Evolutionary conservation across 2,797 vertebrate species (phyloP).

Genomic region (Leucoraja ocellata): DNA sequence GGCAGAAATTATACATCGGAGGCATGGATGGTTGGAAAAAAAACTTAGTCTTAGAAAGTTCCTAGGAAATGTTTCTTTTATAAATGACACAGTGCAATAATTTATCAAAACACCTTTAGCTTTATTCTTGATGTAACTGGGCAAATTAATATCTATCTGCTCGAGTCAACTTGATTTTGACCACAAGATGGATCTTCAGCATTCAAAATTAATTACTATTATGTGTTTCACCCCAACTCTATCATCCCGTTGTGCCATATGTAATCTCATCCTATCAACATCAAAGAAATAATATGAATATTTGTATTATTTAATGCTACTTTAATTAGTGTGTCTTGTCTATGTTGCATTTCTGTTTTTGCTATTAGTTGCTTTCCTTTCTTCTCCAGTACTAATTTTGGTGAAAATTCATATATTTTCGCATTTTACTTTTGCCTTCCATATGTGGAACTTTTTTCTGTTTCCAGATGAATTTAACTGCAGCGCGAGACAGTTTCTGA

Average conservation of each 20-base stretch:
- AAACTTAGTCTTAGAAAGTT: background rate
- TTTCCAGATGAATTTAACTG: conserved; percentile 19
- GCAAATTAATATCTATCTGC: background rate
- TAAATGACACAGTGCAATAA: background rate
- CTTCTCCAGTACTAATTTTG: conserved; percentile 11
- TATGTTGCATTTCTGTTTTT: conserved; percentile 18
- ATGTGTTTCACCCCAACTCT: conserved; percentile 26
- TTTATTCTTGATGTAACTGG: background rate
- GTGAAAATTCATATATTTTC: background rate
- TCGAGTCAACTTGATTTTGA: background rate
- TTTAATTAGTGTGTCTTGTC: background rate
- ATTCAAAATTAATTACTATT: background rate
- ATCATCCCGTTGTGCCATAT: conserved; percentile 36
- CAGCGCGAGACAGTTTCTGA: conserved; percentile 43
- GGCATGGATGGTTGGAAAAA: background rate
- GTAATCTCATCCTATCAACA: background rate
- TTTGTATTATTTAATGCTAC: conserved; percentile 17
- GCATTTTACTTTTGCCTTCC: conserved; percentile 5
- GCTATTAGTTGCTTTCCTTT: background rate
- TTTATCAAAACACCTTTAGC: background rate
- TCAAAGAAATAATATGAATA: background rate
- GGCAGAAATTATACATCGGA: too few relatives aligned
- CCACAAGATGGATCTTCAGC: background rate
- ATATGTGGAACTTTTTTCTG: background rate
- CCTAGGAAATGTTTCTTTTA: background rate